Conservation (phyloP, 1,140 invertebrate genomes). For the Tetranychus urticae region DNA sequence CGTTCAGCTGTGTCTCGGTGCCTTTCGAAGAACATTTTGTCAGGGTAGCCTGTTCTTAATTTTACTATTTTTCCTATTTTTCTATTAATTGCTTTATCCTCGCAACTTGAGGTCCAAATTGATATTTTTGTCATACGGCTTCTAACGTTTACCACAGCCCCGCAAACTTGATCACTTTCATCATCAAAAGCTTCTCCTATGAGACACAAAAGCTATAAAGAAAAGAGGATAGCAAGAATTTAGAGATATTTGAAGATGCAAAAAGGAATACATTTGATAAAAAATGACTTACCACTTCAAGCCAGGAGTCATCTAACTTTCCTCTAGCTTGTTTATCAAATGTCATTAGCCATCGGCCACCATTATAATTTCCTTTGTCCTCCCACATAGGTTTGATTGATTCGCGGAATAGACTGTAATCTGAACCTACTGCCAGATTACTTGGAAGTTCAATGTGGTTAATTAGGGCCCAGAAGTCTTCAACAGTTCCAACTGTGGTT, state of each 20-base stretch:
- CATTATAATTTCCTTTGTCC: conserved; percentile 2
- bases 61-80: conserved; percentile 3
- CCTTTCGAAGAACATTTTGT: neutral
- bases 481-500: conserved; percentile 78
- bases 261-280: neutral
- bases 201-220: neutral
- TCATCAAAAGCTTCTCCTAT: conserved; percentile 9
- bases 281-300: conserved; percentile 2
- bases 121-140: conserved; percentile 1
- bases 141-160: conserved; percentile 5
- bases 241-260: neutral
- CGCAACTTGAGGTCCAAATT: conserved; percentile 4
- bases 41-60: neutral
- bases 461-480: conserved; percentile 93
- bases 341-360: conserved; percentile 7
- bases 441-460: conserved; percentile 9
- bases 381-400: conserved; percentile 11
- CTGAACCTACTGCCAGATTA: neutral
- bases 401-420: conserved; percentile 8
- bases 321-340: neutral
- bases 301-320: conserved; percentile 4
- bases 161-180: conserved; percentile 7
- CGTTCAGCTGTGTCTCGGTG: neutral
- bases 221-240: no score
- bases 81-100: neutral